Conservation (phyloP, 2,113 vertebrate species). For the Eretmochelys imbricata region DNA sequence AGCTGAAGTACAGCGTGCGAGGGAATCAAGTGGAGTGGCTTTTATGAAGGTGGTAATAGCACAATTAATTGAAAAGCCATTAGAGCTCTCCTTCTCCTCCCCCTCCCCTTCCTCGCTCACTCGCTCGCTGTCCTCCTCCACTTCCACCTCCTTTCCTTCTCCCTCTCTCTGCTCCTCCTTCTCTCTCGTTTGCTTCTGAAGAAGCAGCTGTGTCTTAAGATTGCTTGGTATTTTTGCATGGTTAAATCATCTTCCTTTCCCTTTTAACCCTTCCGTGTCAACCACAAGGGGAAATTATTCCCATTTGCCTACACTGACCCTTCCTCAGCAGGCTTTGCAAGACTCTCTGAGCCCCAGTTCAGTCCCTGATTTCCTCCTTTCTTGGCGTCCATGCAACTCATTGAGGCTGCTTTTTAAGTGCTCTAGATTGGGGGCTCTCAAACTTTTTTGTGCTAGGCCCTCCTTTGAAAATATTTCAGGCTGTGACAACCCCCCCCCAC, state of each 20-base stretch:
- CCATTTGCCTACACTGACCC: background rate
- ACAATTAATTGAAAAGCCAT: constrained; percentile 83
- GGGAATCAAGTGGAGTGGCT: constrained; percentile 56
- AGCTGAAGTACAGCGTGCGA: constrained; percentile 45
- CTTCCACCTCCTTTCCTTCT: constrained; percentile 72
- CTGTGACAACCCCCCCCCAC: background rate
- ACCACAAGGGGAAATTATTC: background rate
- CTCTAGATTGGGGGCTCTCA: background rate
- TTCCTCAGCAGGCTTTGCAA: accelerated
- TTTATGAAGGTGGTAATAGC: constrained; percentile 75
- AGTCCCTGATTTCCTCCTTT: background rate
- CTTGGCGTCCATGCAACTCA: background rate
- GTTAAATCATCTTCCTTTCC: constrained; percentile 61
- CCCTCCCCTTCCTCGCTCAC: constrained; percentile 68
- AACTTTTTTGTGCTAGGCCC: background rate
- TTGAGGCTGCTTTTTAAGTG: background rate
- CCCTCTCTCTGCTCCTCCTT: constrained; percentile 59
- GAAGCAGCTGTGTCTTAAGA: background rate
- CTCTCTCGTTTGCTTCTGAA: constrained; percentile 66
- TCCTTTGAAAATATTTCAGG: background rate
- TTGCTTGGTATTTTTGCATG: constrained; percentile 42
- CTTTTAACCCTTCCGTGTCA: constrained; percentile 62
- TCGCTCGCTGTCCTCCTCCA: constrained; percentile 66
- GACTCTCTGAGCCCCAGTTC: background rate
- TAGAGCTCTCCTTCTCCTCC: constrained; percentile 69